These are phyloP conservation scores for Oryzias curvinotus DNA, from an alignment of 2,113 vertebrate species.

Conservation along the genomic window DNA sequence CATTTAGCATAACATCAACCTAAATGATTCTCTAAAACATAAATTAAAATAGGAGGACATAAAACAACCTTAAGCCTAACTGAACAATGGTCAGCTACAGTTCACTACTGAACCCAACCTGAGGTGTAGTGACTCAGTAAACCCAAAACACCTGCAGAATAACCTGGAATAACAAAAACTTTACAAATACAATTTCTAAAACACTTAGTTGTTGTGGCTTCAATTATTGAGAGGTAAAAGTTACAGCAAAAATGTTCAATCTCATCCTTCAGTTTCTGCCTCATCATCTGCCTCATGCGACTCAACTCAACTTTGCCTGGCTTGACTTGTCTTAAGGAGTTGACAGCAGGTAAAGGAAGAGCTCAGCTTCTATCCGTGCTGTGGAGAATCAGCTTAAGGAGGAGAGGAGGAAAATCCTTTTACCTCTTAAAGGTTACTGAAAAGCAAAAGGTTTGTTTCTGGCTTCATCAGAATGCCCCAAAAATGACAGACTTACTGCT, in stretches of 20 bases:
- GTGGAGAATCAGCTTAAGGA: slow-evolving; percentile 39
- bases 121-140: not conserved
- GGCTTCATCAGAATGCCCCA: slow-evolving; percentile 1
- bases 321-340: slow-evolving; percentile 22
- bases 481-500: not conserved
- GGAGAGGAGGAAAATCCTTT: slow-evolving; percentile 34
- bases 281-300: not conserved
- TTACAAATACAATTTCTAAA: too few species aligned
- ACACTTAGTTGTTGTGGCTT: too few species aligned
- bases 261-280: not conserved
- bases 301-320: slow-evolving; percentile 1
- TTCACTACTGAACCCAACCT: too few species aligned
- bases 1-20: too few species aligned
- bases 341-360: slow-evolving; percentile 30
- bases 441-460: slow-evolving; percentile 7
- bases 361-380: slow-evolving; percentile 21
- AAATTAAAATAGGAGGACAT: too few species aligned
- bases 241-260: not conserved
- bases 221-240: not conserved
- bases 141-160: not conserved
- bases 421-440: slow-evolving; percentile 18
- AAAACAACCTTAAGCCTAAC: too few species aligned
- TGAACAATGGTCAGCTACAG: too few species aligned
- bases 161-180: not conserved
- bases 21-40: too few species aligned